These are phyloP conservation scores for Microplitis deprimator DNA, from an alignment of 2,888 invertebrate genomes.

Conservation along the genomic window DNA sequence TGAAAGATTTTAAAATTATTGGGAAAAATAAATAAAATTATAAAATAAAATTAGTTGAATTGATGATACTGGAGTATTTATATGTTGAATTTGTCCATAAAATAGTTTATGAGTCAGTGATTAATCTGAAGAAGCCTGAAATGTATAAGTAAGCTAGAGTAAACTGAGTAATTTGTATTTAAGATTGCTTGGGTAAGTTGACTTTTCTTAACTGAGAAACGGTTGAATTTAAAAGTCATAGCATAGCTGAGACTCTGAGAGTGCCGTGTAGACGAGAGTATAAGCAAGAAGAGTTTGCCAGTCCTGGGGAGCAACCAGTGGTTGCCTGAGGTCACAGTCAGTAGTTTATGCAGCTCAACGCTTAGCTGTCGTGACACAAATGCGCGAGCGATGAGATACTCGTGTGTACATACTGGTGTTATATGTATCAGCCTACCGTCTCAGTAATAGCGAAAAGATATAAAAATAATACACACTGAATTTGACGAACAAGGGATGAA, in stretches of 20 bases:
- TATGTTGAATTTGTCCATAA: constrained; percentile 10
- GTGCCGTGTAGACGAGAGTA: constrained; percentile 9
- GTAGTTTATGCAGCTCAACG: constrained; percentile 43
- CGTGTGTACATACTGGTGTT: background rate
- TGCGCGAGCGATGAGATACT: constrained; percentile 20
- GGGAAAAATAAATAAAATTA: background rate
- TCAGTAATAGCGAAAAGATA: background rate
- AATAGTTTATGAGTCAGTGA: constrained; percentile 19
- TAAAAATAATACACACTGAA: background rate
- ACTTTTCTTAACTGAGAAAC: constrained; percentile 29
- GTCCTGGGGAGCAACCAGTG: constrained; percentile 47
- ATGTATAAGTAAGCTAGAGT: constrained; percentile 5
- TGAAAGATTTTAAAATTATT: too few relatives aligned
- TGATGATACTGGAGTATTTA: background rate
- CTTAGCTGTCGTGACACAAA: constrained; percentile 24
- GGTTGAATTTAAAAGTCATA: constrained; percentile 37
- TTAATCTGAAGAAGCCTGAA: constrained; percentile 32
- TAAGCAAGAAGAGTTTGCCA: constrained; percentile 9
- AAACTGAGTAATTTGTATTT: constrained; percentile 40
- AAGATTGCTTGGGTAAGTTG: constrained; percentile 43
- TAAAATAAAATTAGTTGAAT: background rate
- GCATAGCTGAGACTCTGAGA: constrained; percentile 2
- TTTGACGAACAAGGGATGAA: background rate
- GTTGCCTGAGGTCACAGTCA: constrained; percentile 40
- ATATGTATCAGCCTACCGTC: background rate